Percentiles rank a stretch among this genome's conserved stretches.
These are phyloP conservation scores for Phylloscopus collybita DNA, from an alignment of 2,797 vertebrate species.

Conservation along the genomic window DNA sequence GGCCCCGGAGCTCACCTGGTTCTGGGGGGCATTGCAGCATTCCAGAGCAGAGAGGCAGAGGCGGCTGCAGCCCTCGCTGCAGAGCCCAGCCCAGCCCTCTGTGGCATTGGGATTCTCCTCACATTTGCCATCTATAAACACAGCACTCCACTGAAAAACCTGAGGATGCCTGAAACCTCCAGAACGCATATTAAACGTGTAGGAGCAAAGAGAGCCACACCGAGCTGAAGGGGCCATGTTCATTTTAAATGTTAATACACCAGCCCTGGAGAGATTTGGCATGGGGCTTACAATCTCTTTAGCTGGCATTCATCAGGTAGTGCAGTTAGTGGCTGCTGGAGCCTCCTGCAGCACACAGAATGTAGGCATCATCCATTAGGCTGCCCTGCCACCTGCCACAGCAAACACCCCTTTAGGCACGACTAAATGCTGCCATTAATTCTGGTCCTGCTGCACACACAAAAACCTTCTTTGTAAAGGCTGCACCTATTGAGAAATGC, in stretches of 20 bases:
- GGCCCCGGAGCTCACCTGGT: background rate
- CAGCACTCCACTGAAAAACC: background rate
- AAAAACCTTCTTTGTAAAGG: constrained; percentile 29
- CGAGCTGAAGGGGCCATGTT: background rate
- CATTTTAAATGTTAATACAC: background rate
- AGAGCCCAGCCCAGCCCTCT: background rate
- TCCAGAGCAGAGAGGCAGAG: background rate
- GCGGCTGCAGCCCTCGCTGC: fast-evolving
- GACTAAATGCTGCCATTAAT: constrained; percentile 29
- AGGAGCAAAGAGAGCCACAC: background rate
- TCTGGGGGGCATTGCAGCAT: background rate
- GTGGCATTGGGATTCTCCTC: background rate
- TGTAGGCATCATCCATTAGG: background rate
- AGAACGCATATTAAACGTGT: fast-evolving
- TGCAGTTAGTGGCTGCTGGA: background rate
- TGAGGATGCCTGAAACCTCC: background rate
- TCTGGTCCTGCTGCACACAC: constrained; percentile 10
- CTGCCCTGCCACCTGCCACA: constrained; percentile 12
- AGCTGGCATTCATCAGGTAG: background rate
- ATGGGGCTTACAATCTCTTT: background rate
- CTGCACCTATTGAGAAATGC: constrained; percentile 38
- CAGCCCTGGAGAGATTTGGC: background rate
- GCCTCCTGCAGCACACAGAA: background rate
- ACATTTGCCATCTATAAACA: background rate
- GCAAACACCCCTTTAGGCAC: constrained; percentile 8